Evolutionary conservation across 2,113 vertebrate genomes (phyloP), one percentile per base, ranked within the genome.

Genomic region (Microcebus lehilahytsara): DNA sequence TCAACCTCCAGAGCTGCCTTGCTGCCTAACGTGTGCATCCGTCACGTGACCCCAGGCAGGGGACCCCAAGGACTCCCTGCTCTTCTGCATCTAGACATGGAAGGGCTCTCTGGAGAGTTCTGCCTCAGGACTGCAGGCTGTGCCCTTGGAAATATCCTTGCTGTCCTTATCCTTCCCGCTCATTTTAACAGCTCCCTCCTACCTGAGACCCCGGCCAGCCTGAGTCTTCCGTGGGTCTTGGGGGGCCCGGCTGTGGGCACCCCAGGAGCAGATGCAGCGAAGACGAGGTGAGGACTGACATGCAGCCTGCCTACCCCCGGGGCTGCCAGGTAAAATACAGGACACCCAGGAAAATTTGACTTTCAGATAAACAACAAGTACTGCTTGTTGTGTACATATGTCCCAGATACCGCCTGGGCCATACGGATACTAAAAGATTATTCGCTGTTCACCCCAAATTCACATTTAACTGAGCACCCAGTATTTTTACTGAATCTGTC

Each of bases 1-100:
- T n/a, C 12, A 2, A 42, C 12, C 53, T 72, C 60, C 23, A 3
- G 34, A 72, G 30, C 67, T 30, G 37, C 32, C 17, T 42, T 1
- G 6, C 4, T 25, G 12, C 4, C 60, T 12, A 2, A 6, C 1
- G 16, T 6, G 49, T 5, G 53, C 11, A 22, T 19, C 25, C 0
- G 2, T 67, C 79, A 30, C 3, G 14, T 17, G 75, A 51, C 62
- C 74, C 19, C 74, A 56, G 14, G 69, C 14, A 51, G 34, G 66
- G 22, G 0, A 3, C 51, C 20, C 42, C 6, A 11, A 42, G 64
- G n/a, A 40, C 40, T n/a, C 1, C 49, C 74, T 62, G 60, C 32
- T 58, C 25, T 40, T 62, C 72, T 40, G 12, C 30, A 23, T 16
- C 7, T 23, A 12, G 51, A 25, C 17, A 8, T 0, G 5, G 42